Evolutionary conservation across 2,113 vertebrate genomes (phyloP).

Genomic region (Poicephalus meyeri): DNA sequence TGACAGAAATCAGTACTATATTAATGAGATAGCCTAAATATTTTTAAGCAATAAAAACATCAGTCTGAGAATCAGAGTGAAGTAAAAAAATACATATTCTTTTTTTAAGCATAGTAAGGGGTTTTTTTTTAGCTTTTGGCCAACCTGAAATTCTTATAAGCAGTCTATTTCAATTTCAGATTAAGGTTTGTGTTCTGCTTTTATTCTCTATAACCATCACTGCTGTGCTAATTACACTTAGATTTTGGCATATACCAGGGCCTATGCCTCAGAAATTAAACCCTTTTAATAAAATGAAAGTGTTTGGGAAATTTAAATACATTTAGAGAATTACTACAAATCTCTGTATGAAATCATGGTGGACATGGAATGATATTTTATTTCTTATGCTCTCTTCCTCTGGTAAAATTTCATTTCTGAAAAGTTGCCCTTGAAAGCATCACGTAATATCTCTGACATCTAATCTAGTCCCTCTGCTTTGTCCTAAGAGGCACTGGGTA

Average conservation of each 20-base stretch:
- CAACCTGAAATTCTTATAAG: neutral
- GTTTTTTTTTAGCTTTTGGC: neutral
- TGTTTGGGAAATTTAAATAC: neutral
- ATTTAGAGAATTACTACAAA: neutral
- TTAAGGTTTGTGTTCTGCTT: neutral
- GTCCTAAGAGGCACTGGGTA: neutral
- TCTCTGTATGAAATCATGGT: neutral
- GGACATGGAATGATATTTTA: slow-evolving; percentile 22
- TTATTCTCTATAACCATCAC: neutral
- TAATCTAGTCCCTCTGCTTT: slow-evolving; percentile 13
- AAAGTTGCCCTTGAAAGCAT: slow-evolving; percentile 27
- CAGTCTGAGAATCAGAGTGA: neutral
- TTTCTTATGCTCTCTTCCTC: slow-evolving; percentile 17
- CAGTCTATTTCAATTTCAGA: neutral
- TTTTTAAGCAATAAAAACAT: neutral
- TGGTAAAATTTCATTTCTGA: slow-evolving; percentile 28
- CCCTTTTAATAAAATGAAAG: neutral
- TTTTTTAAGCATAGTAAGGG: neutral
- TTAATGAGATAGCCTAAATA: neutral
- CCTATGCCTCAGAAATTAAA: neutral
- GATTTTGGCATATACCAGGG: neutral
- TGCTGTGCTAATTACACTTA: neutral
- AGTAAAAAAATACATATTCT: neutral
- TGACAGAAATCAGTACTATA: neutral
- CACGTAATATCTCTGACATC: slow-evolving; percentile 29